These are phyloP conservation scores for Acholoe squamosa DNA, from an alignment of 2,888 invertebrate species.

Conservation along the genomic window DNA sequence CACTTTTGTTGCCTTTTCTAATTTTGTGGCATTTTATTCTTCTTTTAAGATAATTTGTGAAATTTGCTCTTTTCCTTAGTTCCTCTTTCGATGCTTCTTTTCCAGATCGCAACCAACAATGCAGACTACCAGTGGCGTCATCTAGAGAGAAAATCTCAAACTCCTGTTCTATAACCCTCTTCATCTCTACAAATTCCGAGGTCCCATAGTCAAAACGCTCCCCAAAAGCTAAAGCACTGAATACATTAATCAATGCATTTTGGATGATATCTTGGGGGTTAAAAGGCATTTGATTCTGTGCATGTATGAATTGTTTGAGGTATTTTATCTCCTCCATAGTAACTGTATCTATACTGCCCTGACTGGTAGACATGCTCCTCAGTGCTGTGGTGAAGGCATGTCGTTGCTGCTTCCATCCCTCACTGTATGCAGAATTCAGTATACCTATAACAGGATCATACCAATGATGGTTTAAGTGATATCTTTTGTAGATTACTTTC, in stretches of 20 bases:
- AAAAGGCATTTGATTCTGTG: neutral
- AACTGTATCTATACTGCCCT: neutral
- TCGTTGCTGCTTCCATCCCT: neutral
- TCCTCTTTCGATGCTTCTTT: no score
- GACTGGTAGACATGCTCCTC: neutral
- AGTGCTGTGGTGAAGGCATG: neutral
- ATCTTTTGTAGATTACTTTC: no score
- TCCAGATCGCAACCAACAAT: neutral
- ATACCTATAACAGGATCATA: neutral
- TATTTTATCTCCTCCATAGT: neutral
- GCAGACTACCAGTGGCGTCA: neutral
- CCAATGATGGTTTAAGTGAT: no score
- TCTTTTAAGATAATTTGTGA: no score
- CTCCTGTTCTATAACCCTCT: neutral
- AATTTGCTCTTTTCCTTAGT: no score
- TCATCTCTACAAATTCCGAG: neutral
- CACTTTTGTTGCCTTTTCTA: no score
- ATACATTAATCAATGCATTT: neutral
- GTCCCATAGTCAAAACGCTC: neutral
- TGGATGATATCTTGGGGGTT: neutral
- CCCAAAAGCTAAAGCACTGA: neutral
- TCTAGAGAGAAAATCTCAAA: neutral
- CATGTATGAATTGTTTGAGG: neutral
- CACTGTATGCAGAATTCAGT: neutral
- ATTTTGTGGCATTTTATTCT: no score